Evolutionary conservation across 2,888 invertebrate species (phyloP).

Genomic region (Spodoptera littoralis): DNA sequence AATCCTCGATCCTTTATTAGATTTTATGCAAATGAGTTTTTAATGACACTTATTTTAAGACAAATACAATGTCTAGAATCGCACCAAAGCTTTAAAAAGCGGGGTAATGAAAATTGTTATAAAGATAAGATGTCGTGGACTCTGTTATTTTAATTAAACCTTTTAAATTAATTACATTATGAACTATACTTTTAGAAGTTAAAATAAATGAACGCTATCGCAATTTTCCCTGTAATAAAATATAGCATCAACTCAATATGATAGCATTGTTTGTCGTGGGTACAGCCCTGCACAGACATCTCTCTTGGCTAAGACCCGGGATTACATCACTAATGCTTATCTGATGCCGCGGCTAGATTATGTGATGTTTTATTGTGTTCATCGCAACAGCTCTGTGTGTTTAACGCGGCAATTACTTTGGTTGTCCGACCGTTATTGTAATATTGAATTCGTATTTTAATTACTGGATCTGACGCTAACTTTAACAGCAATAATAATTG

Average conservation of each 20-base stretch:
- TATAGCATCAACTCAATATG: conserved; percentile 3
- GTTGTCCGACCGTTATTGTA: conserved; percentile 50
- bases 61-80: conserved; percentile 26
- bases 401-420: conserved; percentile 56
- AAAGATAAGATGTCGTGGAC: conserved; percentile 23
- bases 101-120: conserved; percentile 35
- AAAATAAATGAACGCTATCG: conserved; percentile 25
- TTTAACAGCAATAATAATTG: conserved; percentile 28
- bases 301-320: conserved; percentile 49
- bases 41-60: conserved; percentile 9
- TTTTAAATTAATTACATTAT: conserved; percentile 27
- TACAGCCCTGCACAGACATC: conserved; percentile 43
- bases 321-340: conserved; percentile 70
- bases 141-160: conserved; percentile 38
- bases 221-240: conserved; percentile 12
- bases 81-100: conserved; percentile 23
- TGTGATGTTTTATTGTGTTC: conserved; percentile 66
- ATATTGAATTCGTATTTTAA: conserved; percentile 51
- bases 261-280: conserved; percentile 7
- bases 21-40: conserved; percentile 3
- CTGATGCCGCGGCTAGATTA: conserved; percentile 65
- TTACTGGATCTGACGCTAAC: conserved; percentile 32
- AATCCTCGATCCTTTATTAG: conserved; percentile 10
- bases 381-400: conserved; percentile 56
- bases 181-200: conserved; percentile 1